Conservation (phyloP, 2,797 vertebrate species). For the Hirundo rustica region DNA sequence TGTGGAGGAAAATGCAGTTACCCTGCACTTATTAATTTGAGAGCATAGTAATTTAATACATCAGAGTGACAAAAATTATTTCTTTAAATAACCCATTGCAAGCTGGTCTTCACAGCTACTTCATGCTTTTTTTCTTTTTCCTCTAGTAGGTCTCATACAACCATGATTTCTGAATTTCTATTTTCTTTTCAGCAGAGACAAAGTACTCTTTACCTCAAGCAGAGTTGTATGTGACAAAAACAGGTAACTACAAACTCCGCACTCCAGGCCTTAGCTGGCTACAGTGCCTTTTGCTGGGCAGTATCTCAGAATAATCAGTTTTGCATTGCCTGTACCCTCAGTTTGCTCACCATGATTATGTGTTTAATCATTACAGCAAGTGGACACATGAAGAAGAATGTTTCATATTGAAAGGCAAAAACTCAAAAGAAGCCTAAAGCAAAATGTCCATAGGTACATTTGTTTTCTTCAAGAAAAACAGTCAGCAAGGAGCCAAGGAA, state of each 20-base stretch:
- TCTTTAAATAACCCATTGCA: not conserved
- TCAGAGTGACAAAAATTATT: not conserved
- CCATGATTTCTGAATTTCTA: fast-evolving
- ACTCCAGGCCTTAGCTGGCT: not conserved
- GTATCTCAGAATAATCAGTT: not conserved
- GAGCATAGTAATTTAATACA: not conserved
- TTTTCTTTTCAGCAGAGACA: not conserved
- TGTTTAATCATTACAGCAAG: not conserved
- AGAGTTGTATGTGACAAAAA: fast-evolving
- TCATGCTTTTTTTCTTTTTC: not conserved
- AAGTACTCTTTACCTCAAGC: not conserved
- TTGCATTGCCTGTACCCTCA: not conserved
- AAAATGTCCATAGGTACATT: not conserved
- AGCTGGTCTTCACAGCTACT: not conserved
- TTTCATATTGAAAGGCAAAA: not conserved
- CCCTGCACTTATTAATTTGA: not conserved
- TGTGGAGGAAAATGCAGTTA: not conserved
- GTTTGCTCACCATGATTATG: not conserved
- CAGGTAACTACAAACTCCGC: not conserved
- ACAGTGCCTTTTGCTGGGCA: not conserved
- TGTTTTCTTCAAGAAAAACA: not conserved
- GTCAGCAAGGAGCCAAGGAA: not conserved
- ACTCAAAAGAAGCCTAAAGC: not conserved
- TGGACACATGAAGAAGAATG: fast-evolving
- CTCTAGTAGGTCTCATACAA: not conserved